These are phyloP conservation scores for Centruroides vittatus DNA, from an alignment of 1,140 invertebrate species.

Conservation along the genomic window DNA sequence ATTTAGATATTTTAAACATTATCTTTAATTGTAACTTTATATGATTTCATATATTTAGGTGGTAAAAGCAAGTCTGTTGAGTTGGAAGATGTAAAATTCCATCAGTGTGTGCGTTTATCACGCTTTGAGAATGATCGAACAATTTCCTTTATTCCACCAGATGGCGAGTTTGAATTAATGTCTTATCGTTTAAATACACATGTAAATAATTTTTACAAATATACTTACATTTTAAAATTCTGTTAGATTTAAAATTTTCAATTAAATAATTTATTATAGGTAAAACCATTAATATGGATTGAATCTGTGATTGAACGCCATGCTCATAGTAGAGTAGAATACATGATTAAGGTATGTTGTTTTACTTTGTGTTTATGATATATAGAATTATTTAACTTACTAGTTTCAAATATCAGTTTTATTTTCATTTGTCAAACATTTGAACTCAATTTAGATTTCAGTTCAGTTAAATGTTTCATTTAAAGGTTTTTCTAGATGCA, in stretches of 20 bases:
- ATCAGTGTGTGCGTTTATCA: slow-evolving; percentile 95
- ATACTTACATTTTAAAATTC: no score
- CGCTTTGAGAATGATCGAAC: slow-evolving; percentile 97
- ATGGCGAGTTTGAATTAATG: slow-evolving; percentile 99
- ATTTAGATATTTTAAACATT: background rate
- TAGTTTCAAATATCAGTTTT: no score
- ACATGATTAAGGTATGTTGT: slow-evolving; percentile 78
- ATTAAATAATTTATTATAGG: no score
- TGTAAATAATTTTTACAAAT: slow-evolving; percentile 37
- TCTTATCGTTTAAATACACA: slow-evolving; percentile 95
- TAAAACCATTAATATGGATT: slow-evolving; percentile 97
- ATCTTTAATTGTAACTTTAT: background rate
- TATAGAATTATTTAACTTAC: no score
- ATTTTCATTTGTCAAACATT: no score
- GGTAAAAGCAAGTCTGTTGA: slow-evolving; percentile 99
- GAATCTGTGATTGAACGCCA: slow-evolving; percentile 99
- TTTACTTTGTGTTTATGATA: no score
- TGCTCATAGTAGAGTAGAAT: slow-evolving; percentile 93
- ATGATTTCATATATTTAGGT: slow-evolving; percentile 21
- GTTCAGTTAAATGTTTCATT: no score
- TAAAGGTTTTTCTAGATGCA: no score
- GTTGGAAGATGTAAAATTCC: slow-evolving; percentile 98
- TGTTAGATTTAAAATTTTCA: no score
- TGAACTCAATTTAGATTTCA: no score
- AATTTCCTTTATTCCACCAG: slow-evolving; percentile 97